Evolutionary conservation across 2,888 invertebrate genomes (phyloP).

Genomic region (Timema cristinae): DNA sequence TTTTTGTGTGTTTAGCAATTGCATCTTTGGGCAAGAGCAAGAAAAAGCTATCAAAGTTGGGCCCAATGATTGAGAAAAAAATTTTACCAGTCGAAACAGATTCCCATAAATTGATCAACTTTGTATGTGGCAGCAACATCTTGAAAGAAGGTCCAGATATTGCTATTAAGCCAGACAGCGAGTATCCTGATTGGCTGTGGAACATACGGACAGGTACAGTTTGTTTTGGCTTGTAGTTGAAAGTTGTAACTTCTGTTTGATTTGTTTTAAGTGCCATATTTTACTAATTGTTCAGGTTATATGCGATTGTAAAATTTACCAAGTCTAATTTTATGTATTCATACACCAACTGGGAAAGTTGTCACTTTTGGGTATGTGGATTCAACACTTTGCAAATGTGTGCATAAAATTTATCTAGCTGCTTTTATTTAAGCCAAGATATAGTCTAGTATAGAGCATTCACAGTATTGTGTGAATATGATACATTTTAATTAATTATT

Average conservation of each 20-base stretch:
- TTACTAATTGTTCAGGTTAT: background rate
- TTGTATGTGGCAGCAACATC: constrained; percentile 84
- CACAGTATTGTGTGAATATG: no score
- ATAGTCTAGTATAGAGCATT: no score
- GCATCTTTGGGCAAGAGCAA: constrained; percentile 45
- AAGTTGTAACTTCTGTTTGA: background rate
- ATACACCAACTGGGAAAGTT: no score
- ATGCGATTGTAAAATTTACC: no score
- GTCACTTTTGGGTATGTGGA: no score
- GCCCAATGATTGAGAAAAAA: constrained; percentile 63
- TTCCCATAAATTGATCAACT: constrained; percentile 65
- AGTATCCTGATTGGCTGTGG: constrained; percentile 96
- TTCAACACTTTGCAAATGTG: no score
- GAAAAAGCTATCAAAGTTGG: constrained; percentile 57
- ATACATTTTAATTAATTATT: no score
- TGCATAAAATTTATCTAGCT: no score
- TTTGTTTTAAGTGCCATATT: background rate
- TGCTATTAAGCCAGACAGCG: constrained; percentile 64
- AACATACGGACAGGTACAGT: constrained; percentile 55
- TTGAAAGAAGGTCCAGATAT: constrained; percentile 73
- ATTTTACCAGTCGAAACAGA: constrained; percentile 82
- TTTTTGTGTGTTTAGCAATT: constrained; percentile 26
- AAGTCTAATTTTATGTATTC: no score
- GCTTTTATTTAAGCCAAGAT: no score
- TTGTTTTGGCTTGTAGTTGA: no score